Percentiles rank a stretch among this genome's conserved stretches.
Conservation (phyloP, 1,140 invertebrate genomes). For the Epicauta chinensis region DNA sequence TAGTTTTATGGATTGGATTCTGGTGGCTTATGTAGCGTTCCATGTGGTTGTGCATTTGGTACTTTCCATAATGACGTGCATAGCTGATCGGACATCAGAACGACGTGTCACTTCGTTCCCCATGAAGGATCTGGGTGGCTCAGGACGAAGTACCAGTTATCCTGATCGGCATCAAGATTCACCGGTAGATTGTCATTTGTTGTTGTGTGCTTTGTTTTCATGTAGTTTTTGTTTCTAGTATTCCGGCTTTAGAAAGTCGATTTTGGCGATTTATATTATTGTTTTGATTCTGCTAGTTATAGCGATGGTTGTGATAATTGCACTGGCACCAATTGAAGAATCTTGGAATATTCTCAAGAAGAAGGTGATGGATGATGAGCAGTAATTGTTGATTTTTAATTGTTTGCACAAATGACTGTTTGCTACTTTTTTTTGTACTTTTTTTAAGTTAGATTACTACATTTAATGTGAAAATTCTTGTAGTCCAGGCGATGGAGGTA, state of each 20-base stretch:
- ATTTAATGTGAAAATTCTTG: too few species aligned
- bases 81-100: conserved; percentile 62
- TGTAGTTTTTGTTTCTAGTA: conserved; percentile 53
- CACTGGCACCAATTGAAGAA: conserved; percentile 66
- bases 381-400: too few species aligned
- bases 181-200: conserved; percentile 52
- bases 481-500: too few species aligned
- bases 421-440: too few species aligned
- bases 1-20: conserved; percentile 77
- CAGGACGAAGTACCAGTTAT: conserved; percentile 50
- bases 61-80: conserved; percentile 75
- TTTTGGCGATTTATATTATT: conserved; percentile 67
- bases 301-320: conserved; percentile 63
- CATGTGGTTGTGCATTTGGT: conserved; percentile 85
- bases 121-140: conserved; percentile 72
- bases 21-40: conserved; percentile 83
- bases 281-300: conserved; percentile 57
- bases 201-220: conserved; percentile 4
- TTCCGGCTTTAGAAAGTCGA: conserved; percentile 61
- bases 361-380: conserved; percentile 6
- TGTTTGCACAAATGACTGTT: too few species aligned
- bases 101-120: conserved; percentile 72
- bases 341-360: conserved; percentile 31
- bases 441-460: too few species aligned
- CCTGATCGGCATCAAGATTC: conserved; percentile 65